Base-by-base conservation (phyloP, 1,140 invertebrate species). In the Penaeus chinensis region DNA sequence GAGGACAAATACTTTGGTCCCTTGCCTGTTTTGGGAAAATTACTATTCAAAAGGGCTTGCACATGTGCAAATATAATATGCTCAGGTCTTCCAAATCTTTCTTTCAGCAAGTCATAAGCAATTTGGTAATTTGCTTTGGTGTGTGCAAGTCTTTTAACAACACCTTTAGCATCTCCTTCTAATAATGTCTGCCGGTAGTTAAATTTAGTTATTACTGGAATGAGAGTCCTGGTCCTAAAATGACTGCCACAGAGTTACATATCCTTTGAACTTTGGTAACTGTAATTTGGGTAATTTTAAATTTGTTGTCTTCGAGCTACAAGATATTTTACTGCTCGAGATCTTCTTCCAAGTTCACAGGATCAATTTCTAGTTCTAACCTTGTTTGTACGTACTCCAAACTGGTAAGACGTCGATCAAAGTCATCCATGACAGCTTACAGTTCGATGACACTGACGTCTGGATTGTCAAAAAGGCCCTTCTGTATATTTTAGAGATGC, bases 171-270 rank as follows among this genome's bases (percentile, higher is more conserved):
- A 37, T 32, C 32, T 32, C 32, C 32, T 32, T 54, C 88, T 42
- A 84, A 18, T 42, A 89, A 76, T 24, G 61, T 60, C 19, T 88
- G 79, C 37, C 78, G 62, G 19, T 89, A 90, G 24, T 54, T 82
- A 62, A 90, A 87, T 61, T 90, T 89, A 78, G n/a, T 65, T 20
- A 85, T 80, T n/a, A 42, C 78, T 61, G 82, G 22, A n/a, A 87
- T 61, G n/a, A n/a, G 13, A 20, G 85, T 54, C 42, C 42, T 27
- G 27, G 18, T 86, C 82, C 66, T 77, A 86, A n/a, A 86, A 86
- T 24, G 83, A 86, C 62, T 86, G 82, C 69, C 82, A 84, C 22
- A 16, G 27, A 84, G 62, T 66, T 71, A 84, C 24, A 69, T 69
- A 63, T 24, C 82, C 65, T 8, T 32, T 47, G 2, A 84, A 84